These are phyloP conservation scores for Hylaeus volcanicus DNA, from an alignment of 1,140 invertebrate genomes.

Conservation along the genomic window DNA sequence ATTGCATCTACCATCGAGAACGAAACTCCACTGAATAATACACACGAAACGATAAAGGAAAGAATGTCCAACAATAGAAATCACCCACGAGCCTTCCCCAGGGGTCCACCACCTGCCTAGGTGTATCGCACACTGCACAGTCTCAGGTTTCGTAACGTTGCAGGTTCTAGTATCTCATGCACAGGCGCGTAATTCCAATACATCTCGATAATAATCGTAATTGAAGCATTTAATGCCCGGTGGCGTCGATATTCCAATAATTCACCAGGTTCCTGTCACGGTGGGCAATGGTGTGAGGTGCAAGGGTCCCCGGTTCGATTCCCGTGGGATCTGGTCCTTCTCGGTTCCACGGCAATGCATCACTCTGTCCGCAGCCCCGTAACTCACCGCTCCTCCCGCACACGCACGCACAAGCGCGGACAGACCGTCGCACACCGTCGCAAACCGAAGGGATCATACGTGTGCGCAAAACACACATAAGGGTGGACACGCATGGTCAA, in stretches of 20 bases:
- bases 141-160: not conserved
- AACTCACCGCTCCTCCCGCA: conserved; percentile 73
- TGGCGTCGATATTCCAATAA: conserved; percentile 80
- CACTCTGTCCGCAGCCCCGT: conserved; percentile 80
- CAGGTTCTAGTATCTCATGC: conserved; percentile 8
- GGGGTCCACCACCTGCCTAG: no score
- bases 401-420: conserved; percentile 36
- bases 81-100: not conserved
- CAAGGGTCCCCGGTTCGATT: conserved; percentile 75
- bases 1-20: no score
- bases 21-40: no score
- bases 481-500: conserved; percentile 73
- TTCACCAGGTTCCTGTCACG: conserved; percentile 71
- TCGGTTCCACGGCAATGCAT: conserved; percentile 78
- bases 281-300: conserved; percentile 74
- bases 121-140: not conserved
- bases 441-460: not conserved
- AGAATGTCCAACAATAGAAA: not conserved
- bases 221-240: conserved; percentile 78
- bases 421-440: conserved; percentile 18
- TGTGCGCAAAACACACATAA: not conserved
- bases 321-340: conserved; percentile 78
- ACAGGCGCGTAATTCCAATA: conserved; percentile 44
- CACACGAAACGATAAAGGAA: no score
- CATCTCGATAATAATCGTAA: conserved; percentile 76